phyloP scores from a whole-genome alignment of 2,888 invertebrate species.

The Petrolisthes manimaculis region DNA sequence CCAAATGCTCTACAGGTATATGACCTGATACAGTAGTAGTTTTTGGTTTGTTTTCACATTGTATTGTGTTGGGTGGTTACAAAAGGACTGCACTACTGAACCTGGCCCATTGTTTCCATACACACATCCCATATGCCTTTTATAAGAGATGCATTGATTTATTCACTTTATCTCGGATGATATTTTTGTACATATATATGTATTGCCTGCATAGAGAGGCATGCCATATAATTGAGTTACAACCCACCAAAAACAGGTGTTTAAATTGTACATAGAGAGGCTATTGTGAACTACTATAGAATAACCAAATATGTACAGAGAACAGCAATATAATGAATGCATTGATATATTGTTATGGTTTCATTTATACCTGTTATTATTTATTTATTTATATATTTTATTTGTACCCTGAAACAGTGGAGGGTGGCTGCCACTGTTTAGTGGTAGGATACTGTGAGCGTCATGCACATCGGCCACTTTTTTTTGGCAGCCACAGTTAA shows the following conservation, averaged over 20 bases:
- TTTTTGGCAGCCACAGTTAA: too few relatives aligned
- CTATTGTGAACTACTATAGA: background rate
- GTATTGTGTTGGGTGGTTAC: too few relatives aligned
- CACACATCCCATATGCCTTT: too few relatives aligned
- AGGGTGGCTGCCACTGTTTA: too few relatives aligned
- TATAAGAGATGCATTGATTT: background rate
- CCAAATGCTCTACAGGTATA: too few relatives aligned
- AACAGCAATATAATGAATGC: conserved; percentile 14
- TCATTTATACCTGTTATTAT: background rate
- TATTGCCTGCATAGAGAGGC: background rate
- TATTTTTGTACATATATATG: background rate
- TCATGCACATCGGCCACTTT: too few relatives aligned
- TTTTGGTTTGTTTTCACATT: too few relatives aligned
- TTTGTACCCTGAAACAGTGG: too few relatives aligned
- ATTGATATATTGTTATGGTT: conserved; percentile 7
- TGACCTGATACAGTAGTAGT: too few relatives aligned
- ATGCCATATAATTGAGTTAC: background rate
- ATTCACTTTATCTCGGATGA: background rate
- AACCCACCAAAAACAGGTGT: background rate
- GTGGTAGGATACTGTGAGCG: too few relatives aligned
- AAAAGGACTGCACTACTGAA: too few relatives aligned
- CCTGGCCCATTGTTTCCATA: too few relatives aligned
- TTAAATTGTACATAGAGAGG: background rate
- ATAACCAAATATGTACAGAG: conserved; percentile 6
- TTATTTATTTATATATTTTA: background rate